Evolutionary conservation across 2,888 invertebrate genomes (phyloP), one percentile per base, ranked within the genome.

Genomic region (Caenorhabditis doughertyi): DNA sequence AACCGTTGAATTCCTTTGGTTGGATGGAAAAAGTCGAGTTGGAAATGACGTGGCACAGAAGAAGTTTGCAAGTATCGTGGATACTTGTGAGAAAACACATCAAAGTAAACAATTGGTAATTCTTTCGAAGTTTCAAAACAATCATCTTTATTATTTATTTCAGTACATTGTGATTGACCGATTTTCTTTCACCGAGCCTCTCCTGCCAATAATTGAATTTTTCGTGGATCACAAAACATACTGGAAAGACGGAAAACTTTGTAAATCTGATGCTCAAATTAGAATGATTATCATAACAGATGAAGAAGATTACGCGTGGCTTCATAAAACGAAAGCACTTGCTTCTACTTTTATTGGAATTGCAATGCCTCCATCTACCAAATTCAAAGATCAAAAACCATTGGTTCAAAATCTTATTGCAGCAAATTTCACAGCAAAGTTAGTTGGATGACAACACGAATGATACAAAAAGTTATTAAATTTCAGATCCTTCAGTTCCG

Each of bases 401-500:
- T 42, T 85, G 35, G 77, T 84, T 11, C 79, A 83, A 27, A 60
- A 49, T 47, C 29, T 85, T 32, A 73, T 85, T 9, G 70, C 81
- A 9, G 83, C 83, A 68, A 89, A 89, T 83, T 82, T 89, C 29
- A 82, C 68, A 13, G 84, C 86, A 13, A 89, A 88, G 88, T 87
- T 32, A 16, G 49, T 32, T 11, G 29, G 21, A 35, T 65, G 35
- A 25, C 29, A 21, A 35, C 51, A 68, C 25, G 25, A 7, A 23
- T 21, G 4, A 18, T 18, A 21, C 25, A n/a, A 35, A 16, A 18
- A 27, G 11, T 49, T 5, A 42, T 29, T 16, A 23, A 7, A 35
- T 68, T 89, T 47, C 79, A 89, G 88, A 56, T 85, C 88, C 9
- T 89, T 89, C 82, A 85, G 85, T 23, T 85, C 88, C 2, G 89